Conservation (phyloP, 2,888 invertebrate species). For the Altica lythri region DNA sequence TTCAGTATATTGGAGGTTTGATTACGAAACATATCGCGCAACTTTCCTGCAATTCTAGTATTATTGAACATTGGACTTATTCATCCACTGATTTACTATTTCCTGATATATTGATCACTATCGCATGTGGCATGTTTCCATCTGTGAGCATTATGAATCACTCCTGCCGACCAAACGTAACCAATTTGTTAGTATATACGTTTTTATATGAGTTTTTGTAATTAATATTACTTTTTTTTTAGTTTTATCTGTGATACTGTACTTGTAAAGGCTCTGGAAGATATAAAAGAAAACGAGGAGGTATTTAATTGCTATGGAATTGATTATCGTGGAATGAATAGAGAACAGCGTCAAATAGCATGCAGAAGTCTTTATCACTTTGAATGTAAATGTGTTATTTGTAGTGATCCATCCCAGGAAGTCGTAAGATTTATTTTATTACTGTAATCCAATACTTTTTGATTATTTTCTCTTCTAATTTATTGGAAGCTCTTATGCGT, state of each 20-base stretch:
- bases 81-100: conserved; percentile 46
- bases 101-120: conserved; percentile 46
- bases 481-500: too few species aligned
- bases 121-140: conserved; percentile 83
- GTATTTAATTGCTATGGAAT: conserved; percentile 87
- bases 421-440: conserved; percentile 41
- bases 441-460: background rate
- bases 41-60: conserved; percentile 60
- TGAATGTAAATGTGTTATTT: conserved; percentile 74
- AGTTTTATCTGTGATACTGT: conserved; percentile 75
- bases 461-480: background rate
- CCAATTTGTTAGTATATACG: conserved; percentile 64
- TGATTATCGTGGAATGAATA: conserved; percentile 69
- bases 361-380: conserved; percentile 79
- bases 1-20: conserved; percentile 63
- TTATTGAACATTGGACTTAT: conserved; percentile 51
- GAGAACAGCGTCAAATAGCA: conserved; percentile 64
- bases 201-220: background rate
- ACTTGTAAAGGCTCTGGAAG: conserved; percentile 70
- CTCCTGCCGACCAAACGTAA: conserved; percentile 84
- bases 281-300: conserved; percentile 70
- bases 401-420: conserved; percentile 58
- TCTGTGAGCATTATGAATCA: conserved; percentile 92
- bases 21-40: conserved; percentile 80
- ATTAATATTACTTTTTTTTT: conserved; percentile 40